phyloP scores from a whole-genome alignment of 2,888 invertebrate genomes.

The Macropis europaea region DNA sequence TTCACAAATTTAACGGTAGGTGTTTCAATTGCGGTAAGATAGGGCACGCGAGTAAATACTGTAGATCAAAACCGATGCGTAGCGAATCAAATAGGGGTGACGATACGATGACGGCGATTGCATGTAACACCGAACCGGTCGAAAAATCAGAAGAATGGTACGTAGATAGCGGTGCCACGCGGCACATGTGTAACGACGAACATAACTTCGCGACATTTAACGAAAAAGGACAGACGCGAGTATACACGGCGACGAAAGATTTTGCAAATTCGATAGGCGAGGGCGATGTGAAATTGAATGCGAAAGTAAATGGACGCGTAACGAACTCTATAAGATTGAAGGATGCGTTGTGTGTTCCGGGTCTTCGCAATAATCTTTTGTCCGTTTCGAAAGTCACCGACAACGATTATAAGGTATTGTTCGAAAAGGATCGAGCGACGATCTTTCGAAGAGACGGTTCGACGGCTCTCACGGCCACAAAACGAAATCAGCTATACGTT shows the following conservation, averaged over 20 bases:
- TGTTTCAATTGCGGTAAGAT: slow-evolving; percentile 32
- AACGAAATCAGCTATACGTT: slow-evolving; percentile 10
- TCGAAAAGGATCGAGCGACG: slow-evolving; percentile 41
- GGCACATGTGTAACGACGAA: slow-evolving; percentile 19
- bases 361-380: slow-evolving; percentile 61
- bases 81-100: not conserved
- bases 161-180: slow-evolving; percentile 23
- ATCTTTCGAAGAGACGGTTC: slow-evolving; percentile 48
- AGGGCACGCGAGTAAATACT: slow-evolving; percentile 20
- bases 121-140: not conserved
- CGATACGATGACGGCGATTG: not conserved
- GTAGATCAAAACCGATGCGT: not conserved
- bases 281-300: slow-evolving; percentile 17
- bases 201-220: too few species aligned
- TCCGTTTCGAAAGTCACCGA: slow-evolving; percentile 62
- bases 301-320: not conserved
- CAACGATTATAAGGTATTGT: slow-evolving; percentile 57
- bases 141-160: slow-evolving; percentile 3
- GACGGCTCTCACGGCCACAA: slow-evolving; percentile 5
- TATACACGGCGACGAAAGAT: slow-evolving; percentile 13
- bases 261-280: not conserved
- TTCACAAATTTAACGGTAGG: slow-evolving; percentile 18
- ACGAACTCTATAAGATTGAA: slow-evolving; percentile 40
- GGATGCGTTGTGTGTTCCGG: slow-evolving; percentile 60
- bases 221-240: not conserved